Evolutionary conservation across 2,888 invertebrate species (phyloP), one percentile per base, ranked within the genome.

Genomic region (Zele albiditarsus): DNA sequence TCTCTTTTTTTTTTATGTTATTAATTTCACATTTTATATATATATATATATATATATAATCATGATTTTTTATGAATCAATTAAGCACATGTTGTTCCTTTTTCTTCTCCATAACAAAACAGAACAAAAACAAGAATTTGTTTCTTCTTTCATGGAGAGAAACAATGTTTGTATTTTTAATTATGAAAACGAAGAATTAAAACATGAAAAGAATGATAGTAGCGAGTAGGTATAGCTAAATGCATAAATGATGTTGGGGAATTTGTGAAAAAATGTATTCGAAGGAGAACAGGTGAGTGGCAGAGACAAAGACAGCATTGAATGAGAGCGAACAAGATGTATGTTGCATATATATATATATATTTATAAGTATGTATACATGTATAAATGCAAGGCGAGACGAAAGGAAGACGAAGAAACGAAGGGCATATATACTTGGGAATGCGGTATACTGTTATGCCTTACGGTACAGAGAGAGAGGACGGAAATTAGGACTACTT

Each of bases 401-500:
- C 28, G 65, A 69, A 77, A 75, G 71, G 75, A 73, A 66, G 65
- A 77, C 76, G 74, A 75, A 74, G 68, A 71, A 73, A 69, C 74
- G 63, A 71, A 73, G 78, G 77, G 72, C 67, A 53, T 53, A 53
- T 53, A 53, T 53, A 76, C 62, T 84, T 83, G 80, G 86, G 88
- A 87, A 88, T 87, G 88, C 86, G 82, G 84, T 53, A 53, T 86
- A 88, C 88, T 88, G 88, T 88, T 88, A 88, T 86, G 83, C 83
- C 88, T 87, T 88, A 87, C 88, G 88, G 88, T 88, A 88, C 83
- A 87, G 53, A 53, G 53, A 53, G 85, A 60, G 67, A 71, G 77
- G 83, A 87, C 87, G 86, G 84, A 88, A 88, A 88, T 88, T 88
- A 87, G 86, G 88, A 88, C 87, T 85, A 84, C 84, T 82, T 83